These are phyloP conservation scores for Itoplectis maculator DNA, from an alignment of 2,888 invertebrate genomes.

Conservation along the genomic window DNA sequence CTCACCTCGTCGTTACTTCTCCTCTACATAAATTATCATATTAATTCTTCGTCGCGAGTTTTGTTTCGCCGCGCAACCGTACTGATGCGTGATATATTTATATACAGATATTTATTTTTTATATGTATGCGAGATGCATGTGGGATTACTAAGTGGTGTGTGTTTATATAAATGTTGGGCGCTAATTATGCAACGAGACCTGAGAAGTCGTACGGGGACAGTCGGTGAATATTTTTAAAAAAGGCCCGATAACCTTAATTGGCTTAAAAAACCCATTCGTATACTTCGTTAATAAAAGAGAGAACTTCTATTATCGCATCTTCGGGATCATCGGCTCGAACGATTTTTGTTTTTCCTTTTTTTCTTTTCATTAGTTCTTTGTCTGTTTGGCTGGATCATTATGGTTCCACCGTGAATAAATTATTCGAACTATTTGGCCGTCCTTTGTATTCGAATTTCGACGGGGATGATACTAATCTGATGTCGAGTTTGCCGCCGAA, in stretches of 20 bases:
- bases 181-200: constrained; percentile 60
- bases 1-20: constrained; percentile 73
- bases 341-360: not conserved
- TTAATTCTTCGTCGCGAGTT: constrained; percentile 53
- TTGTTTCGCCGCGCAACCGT: constrained; percentile 48
- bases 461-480: constrained; percentile 17
- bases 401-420: constrained; percentile 22
- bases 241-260: constrained; percentile 77
- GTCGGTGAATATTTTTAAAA: constrained; percentile 75
- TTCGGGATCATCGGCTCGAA: constrained; percentile 9
- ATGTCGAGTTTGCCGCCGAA: not conserved
- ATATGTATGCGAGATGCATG: constrained; percentile 36
- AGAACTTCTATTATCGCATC: constrained; percentile 23
- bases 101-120: constrained; percentile 25
- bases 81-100: not conserved
- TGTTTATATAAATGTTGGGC: constrained; percentile 29
- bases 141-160: constrained; percentile 43
- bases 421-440: constrained; percentile 18
- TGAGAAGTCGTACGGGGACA: constrained; percentile 31
- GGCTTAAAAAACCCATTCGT: constrained; percentile 74
- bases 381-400: constrained; percentile 1
- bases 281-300: constrained; percentile 57
- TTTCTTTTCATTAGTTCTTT: not conserved
- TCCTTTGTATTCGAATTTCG: constrained; percentile 1
- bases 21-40: constrained; percentile 83